Evolutionary conservation across 2,113 vertebrate species (phyloP).

Genomic region (Phrynosoma blainvillii): DNA sequence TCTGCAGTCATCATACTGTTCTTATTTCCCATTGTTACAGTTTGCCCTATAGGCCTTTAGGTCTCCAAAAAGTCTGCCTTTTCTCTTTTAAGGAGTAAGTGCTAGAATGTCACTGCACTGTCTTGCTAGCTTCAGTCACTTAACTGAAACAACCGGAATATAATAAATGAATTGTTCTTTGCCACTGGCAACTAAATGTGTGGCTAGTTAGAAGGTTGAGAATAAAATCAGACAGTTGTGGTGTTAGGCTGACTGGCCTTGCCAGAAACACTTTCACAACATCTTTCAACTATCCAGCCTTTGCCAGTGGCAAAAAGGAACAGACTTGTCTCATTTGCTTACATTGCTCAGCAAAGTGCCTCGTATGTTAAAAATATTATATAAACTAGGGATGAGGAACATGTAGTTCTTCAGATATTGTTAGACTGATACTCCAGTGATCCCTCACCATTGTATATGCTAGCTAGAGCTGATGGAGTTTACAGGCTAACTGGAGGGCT

Average conservation of each 20-base stretch:
- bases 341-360: background rate
- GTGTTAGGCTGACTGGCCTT: background rate
- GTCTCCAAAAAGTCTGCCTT: background rate
- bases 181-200: background rate
- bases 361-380: background rate
- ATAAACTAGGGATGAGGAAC: background rate
- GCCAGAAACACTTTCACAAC: background rate
- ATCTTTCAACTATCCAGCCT: no score
- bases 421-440: background rate
- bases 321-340: background rate
- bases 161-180: background rate
- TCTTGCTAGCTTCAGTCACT: background rate
- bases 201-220: background rate
- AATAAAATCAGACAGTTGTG: background rate
- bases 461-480: background rate
- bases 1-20: background rate
- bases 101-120: background rate
- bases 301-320: background rate
- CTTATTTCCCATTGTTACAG: background rate
- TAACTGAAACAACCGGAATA: background rate
- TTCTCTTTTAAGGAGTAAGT: background rate
- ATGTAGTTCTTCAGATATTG: background rate
- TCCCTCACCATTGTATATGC: background rate
- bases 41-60: background rate
- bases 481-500: background rate